Evolutionary conservation across 2,113 vertebrate species (phyloP).

Genomic region (Microcebus tavaratra): DNA sequence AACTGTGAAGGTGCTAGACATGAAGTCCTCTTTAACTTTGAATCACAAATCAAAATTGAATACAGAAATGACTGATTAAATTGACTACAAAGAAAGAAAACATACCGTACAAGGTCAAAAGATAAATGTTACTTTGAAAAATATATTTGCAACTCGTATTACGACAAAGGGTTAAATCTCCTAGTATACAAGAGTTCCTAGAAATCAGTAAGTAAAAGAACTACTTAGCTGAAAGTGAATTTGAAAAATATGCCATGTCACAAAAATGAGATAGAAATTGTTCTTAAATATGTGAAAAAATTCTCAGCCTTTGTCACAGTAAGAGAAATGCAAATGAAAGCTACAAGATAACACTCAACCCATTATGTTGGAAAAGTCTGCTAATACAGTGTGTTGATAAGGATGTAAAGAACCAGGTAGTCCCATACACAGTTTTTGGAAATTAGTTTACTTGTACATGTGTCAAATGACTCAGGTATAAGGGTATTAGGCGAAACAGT

Average conservation of each 20-base stretch:
- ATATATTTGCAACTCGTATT: background rate
- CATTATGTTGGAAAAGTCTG: background rate
- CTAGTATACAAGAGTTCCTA: background rate
- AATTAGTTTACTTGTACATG: background rate
- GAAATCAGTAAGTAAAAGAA: constrained; percentile 48
- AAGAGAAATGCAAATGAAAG: constrained; percentile 16
- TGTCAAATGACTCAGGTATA: background rate
- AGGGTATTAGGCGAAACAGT: background rate
- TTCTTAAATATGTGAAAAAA: background rate
- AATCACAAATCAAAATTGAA: constrained; percentile 36
- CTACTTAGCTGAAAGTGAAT: background rate
- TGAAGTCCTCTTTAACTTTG: background rate
- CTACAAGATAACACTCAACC: background rate
- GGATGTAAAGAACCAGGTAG: background rate
- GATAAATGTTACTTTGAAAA: constrained; percentile 39
- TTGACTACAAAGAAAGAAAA: constrained; percentile 20
- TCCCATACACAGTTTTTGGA: background rate
- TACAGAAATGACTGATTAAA: background rate
- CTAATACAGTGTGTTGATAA: background rate
- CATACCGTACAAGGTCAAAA: background rate
- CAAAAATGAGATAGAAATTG: background rate
- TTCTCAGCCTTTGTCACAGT: background rate
- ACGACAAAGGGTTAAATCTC: background rate
- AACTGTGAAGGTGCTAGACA: background rate
- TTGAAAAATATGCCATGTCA: constrained; percentile 6